Percentiles rank a stretch among this genome's conserved stretches.
These are phyloP conservation scores for Pogonophryne albipinna DNA, from an alignment of 2,797 vertebrate species.

Conservation along the genomic window DNA sequence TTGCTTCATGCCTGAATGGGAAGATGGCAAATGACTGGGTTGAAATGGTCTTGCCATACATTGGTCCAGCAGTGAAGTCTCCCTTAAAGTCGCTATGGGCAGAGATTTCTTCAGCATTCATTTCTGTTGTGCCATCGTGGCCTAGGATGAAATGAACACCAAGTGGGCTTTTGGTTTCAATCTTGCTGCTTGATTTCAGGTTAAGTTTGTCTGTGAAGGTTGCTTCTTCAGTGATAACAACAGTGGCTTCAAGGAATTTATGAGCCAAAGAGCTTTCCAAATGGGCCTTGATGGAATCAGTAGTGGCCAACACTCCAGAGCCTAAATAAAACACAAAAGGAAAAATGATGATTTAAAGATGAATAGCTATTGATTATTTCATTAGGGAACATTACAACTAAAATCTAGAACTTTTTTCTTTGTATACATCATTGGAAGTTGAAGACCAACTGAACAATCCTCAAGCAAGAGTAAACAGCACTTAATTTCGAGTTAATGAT, in stretches of 20 bases:
- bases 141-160: constrained; percentile 84
- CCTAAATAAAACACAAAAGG: constrained; percentile 79
- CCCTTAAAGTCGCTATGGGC: constrained; percentile 82
- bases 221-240: constrained; percentile 82
- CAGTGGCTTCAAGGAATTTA: constrained; percentile 86
- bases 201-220: constrained; percentile 70
- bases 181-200: constrained; percentile 78
- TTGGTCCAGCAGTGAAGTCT: constrained; percentile 80
- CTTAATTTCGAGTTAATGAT: not conserved
- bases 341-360: not conserved
- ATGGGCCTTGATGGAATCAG: constrained; percentile 76
- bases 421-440: not conserved
- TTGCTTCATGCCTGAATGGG: constrained; percentile 77
- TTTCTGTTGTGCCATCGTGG: constrained; percentile 73
- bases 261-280: constrained; percentile 87
- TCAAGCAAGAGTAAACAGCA: not conserved
- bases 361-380: not conserved
- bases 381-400: not conserved
- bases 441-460: not conserved
- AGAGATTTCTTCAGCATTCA: constrained; percentile 77
- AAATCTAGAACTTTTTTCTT: not conserved
- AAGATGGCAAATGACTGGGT: constrained; percentile 76
- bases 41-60: constrained; percentile 81
- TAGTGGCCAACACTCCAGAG: constrained; percentile 82
- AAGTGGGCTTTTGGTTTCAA: constrained; percentile 85